Percentiles rank a stretch among this genome's conserved stretches.
phyloP scores from a whole-genome alignment of 2,113 vertebrate genomes.

The Poeciliopsis prolifica region DNA sequence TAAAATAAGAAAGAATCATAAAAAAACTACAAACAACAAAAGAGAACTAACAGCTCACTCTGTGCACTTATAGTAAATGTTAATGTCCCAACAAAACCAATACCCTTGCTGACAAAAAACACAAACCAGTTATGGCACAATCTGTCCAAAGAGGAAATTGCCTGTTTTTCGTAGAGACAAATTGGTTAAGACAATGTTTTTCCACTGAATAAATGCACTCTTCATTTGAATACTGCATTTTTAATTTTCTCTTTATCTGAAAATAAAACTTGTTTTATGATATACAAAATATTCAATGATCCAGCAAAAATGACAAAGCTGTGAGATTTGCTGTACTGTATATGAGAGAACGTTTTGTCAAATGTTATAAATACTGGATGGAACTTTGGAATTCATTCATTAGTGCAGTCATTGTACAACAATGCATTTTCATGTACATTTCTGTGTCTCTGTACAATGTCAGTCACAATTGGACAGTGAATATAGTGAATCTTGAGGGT shows the following conservation, averaged over 20 bases:
- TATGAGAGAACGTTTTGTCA: not conserved
- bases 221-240: not conserved
- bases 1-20: not conserved
- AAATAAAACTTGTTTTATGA: not conserved
- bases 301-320: not conserved
- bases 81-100: too few species aligned
- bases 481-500: not conserved
- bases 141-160: too few species aligned
- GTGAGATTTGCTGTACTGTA: not conserved
- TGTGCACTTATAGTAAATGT: too few species aligned
- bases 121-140: too few species aligned
- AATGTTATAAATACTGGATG: not conserved
- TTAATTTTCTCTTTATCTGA: not conserved
- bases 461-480: conserved; percentile 9
- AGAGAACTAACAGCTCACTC: too few species aligned
- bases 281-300: not conserved
- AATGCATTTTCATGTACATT: not conserved
- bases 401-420: not conserved
- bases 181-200: too few species aligned
- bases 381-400: not conserved
- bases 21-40: too few species aligned
- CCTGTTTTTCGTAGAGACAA: too few species aligned
- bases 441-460: not conserved
- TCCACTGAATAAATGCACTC: not conserved
- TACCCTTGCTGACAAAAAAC: too few species aligned